Conservation (phyloP, 2,113 vertebrate genomes). For the Plecotus auritus region DNA sequence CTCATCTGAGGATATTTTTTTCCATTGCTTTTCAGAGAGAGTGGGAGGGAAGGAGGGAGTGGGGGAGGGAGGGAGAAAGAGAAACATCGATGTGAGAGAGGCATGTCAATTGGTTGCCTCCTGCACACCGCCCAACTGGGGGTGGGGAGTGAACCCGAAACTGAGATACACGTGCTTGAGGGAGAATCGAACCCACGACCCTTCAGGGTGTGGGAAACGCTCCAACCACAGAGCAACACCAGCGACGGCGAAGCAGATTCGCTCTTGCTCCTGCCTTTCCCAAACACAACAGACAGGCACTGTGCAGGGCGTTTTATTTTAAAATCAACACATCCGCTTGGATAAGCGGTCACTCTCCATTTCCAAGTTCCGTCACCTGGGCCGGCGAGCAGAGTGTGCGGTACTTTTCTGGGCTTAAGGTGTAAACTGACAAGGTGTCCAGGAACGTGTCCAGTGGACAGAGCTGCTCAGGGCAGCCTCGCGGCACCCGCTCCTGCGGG, state of each 20-base stretch:
- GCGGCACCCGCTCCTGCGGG: conserved; percentile 87
- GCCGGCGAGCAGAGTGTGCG: conserved; percentile 80
- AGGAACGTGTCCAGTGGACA: conserved; percentile 92
- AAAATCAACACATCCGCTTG: not conserved
- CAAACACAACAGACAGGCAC: not conserved
- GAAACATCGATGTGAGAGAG: no score
- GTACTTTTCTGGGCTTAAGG: conserved; percentile 82
- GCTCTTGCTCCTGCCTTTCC: not conserved
- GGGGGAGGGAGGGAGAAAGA: no score
- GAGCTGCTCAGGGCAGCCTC: conserved; percentile 87
- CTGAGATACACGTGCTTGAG: no score
- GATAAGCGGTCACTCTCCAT: not conserved
- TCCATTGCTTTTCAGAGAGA: no score
- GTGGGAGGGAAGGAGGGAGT: no score
- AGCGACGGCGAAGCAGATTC: not conserved
- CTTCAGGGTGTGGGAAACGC: no score
- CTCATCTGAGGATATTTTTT: no score
- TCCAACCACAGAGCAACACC: no score
- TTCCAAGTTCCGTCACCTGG: not conserved
- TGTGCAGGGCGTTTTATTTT: conserved; percentile 69
- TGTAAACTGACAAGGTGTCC: conserved; percentile 79
- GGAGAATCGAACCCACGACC: no score
- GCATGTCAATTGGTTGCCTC: no score
- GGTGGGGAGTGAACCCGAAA: no score
- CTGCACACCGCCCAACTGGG: no score